Base-by-base conservation (phyloP, 2,797 vertebrate species). In the Myotis vivesi region DNA sequence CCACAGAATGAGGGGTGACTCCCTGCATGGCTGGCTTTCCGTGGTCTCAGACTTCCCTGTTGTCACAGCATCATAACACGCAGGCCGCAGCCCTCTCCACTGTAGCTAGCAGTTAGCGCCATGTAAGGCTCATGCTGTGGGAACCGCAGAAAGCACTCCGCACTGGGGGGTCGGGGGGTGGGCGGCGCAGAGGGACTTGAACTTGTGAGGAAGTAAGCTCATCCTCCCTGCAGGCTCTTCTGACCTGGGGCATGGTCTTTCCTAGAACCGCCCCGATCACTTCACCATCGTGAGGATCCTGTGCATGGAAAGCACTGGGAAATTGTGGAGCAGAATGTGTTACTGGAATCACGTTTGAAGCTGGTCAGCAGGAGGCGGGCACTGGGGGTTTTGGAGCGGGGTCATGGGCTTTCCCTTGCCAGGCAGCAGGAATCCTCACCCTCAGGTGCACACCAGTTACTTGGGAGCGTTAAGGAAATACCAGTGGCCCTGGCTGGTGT, bases 11-110 rank as follows among this genome's bases (percentile, higher is more conserved):
- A 89, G 88, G 49, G 89, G 69, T 84, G 69, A 38, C 82, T 82
- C 87, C 15, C 91, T 44, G 81, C 77, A 25, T 8, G 1, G 20
- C 6, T 76, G 95, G 64, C 71, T 94, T 91, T 66, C 79, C 59
- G 6, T 90, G 57, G 85, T 94, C 90, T 93, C 92, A 23, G 66
- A 93, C 93, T 82, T 89, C 94, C 85, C 95, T 79, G 28, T 96
- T 96, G 96, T 95, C 64, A 4, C 0, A 75, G 84, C 89, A 80
- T 81, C 85, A 8, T 53, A 38, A 53, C 85, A 75, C 86, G 80
- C 90, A 62, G 20, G n/a, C 53, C 77, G 25, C 85, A 66, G 87
- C 62, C 90, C 73, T 66, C 77, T 82, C 62, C 73, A 3, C 23
- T 30, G 81, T 44, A 92, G 94, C 93, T 81, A 10, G 92, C 57